Base-by-base conservation (phyloP, 2,888 invertebrate genomes). In the Boloria selene region DNA sequence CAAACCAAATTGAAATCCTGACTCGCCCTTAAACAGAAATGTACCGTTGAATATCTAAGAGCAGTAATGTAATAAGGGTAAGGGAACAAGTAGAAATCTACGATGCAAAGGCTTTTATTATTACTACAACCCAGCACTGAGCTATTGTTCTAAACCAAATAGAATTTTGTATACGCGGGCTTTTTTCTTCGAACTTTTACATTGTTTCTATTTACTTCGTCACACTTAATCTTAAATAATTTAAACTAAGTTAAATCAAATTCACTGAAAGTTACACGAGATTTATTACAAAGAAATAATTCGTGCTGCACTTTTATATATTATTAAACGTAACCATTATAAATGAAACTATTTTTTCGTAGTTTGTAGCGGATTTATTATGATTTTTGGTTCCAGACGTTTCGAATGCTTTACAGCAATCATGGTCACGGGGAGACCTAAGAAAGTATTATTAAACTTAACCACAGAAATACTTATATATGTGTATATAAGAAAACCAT, bases 101-200 rank as follows among this genome's bases (percentile, higher is more conserved):
- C 56, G 54, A 52, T 31, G 61, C 50, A 61, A 61, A 51, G 51
- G 18, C 54, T 65, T 65, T 56, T 65, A 59, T 69, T 64, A 67
- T 69, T 67, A 67, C 67, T 53, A 50, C 53, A 38, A 64, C 52
- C 58, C 42, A 44, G 64, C 59, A 47, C 47, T 45, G 64, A 45
- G 67, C 64, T 64, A 61, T 69, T 69, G 67, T 67, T 67, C 61
- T 44, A 66, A 65, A 58, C 31, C 49, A 68, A 70, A 68, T 68
- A 65, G 56, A 65, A 68, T 54, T 61, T 61, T 50, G 67, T 54
- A 50, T 64, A 17, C 38, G 16, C 17, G 26, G 14, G 13, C 6
- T 16, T 50, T 49, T 16, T 44, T 14, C 5, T 4, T n/a, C 47
- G 13, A 22, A 44, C 14, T 44, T 44, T 44, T 18, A 38, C 16